Conservation (phyloP, 1,140 invertebrate species). For the Meteorus sp. region DNA sequence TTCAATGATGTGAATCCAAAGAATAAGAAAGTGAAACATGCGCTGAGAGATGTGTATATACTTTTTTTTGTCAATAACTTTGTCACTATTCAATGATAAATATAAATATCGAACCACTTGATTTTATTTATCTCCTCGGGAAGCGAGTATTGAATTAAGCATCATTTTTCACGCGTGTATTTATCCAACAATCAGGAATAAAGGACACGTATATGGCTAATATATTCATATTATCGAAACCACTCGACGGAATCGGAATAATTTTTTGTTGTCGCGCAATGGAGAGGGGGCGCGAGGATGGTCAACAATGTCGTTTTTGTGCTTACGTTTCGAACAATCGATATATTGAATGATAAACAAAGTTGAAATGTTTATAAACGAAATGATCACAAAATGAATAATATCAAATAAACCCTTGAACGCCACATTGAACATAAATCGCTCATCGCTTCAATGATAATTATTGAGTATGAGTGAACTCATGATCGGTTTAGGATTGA, state of each 20-base stretch:
- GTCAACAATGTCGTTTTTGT: conserved; percentile 3
- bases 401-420: background rate
- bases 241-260: conserved; percentile 14
- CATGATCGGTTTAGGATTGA: background rate
- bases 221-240: conserved; percentile 1
- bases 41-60: background rate
- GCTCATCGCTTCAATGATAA: too few species aligned
- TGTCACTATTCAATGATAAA: conserved; percentile 11
- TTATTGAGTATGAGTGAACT: too few species aligned
- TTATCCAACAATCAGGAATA: background rate
- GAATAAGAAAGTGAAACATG: conserved; percentile 10
- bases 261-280: background rate
- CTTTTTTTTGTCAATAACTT: background rate
- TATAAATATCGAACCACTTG: conserved; percentile 27
- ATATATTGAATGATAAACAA: background rate
- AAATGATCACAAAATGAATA: background rate
- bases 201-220: background rate
- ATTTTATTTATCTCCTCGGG: conserved; percentile 16
- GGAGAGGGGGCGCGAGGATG: conserved; percentile 1
- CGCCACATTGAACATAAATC: too few species aligned
- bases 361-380: background rate
- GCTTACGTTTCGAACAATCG: conserved; percentile 7
- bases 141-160: conserved; percentile 4
- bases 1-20: conserved; percentile 5
- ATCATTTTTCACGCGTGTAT: background rate